Evolutionary conservation across 1,140 invertebrate genomes (phyloP), one percentile per base, ranked within the genome.

Genomic region (Pseudachorutes palmiensis): DNA sequence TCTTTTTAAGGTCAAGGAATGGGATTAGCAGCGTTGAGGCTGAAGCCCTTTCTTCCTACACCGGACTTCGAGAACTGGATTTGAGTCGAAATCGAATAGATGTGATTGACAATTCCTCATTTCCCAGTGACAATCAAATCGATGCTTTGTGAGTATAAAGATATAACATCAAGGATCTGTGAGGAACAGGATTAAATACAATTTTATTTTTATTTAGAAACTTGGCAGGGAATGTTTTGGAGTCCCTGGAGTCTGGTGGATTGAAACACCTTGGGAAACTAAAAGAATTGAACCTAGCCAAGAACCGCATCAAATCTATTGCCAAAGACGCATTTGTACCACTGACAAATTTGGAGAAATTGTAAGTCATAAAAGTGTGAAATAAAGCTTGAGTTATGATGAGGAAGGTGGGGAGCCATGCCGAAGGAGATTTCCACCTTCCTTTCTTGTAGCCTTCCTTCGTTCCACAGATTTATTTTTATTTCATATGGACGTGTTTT

Each of bases 191-290:
- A 74, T 76, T 62, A 70, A 19, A n/a, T 16, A 5, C 1, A 3
- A 19, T 16, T 49, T 49, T 16, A n/a, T 57, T 66, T 22, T 28
- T n/a, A 33, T 22, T 2, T 33, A 88, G 83, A 74, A 87, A 88
- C 77, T 78, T 94, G 69, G 91, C 88, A 75, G 84, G 80, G 72
- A 94, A 93, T 80, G 82, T 83, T 64, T 86, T 94, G 65, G 79
- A 80, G 64, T 76, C 78, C 14, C 83, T 94, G 32, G 83, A 87
- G 74, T 82, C 83, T 68, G 82, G 83, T 49, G 83, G 84, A 61
- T 85, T 94, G 69, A 82, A 85, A 70, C 86, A 87, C 76, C 77
- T 95, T n/a, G 83, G 83, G 12, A 80, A 81, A 26, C 80, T 95
- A 24, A 82, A 84, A 64, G 85, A 88, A 69, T 79, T 96, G 64